phyloP scores from a whole-genome alignment of 2,797 vertebrate genomes.

The Darevskia mixta region DNA sequence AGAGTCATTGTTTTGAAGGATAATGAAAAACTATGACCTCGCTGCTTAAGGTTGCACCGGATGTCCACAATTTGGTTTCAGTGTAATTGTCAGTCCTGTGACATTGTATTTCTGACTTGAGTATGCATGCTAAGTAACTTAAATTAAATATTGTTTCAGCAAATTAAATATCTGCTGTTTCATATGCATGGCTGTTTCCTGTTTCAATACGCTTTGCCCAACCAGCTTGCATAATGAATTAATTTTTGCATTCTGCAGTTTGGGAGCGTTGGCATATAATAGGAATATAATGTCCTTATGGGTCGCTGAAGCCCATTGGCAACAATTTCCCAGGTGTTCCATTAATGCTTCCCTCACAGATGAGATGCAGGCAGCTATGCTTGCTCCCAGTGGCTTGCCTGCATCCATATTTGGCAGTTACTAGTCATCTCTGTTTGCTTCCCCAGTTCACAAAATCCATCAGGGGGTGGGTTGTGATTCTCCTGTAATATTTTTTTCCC shows the following conservation, averaged over 20 bases:
- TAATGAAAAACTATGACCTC: not conserved
- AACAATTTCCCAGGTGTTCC: constrained; percentile 42
- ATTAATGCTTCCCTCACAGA: constrained; percentile 2
- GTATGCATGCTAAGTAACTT: constrained; percentile 54
- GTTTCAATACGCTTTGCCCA: constrained; percentile 19
- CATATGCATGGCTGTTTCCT: constrained; percentile 45
- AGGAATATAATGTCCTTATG: not conserved
- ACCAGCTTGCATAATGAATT: constrained; percentile 49
- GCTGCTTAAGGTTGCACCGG: constrained; percentile 1
- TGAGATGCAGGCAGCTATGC: not conserved
- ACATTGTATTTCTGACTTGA: constrained; percentile 44
- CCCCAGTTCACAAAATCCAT: not conserved
- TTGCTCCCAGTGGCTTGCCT: constrained; percentile 34
- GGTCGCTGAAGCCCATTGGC: constrained; percentile 9
- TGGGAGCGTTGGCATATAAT: constrained; percentile 24
- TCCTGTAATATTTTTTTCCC: not conserved
- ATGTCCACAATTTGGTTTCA: constrained; percentile 25
- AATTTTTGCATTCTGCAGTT: constrained; percentile 15
- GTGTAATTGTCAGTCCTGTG: constrained; percentile 31
- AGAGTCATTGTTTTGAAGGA: not conserved
- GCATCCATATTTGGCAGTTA: constrained; percentile 1
- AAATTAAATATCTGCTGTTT: constrained; percentile 60
- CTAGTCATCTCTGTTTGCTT: not conserved
- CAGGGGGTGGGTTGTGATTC: not conserved
- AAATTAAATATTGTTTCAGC: constrained; percentile 51